These are phyloP conservation scores for Lanius collurio DNA, from an alignment of 2,113 vertebrate genomes.

Conservation along the genomic window DNA sequence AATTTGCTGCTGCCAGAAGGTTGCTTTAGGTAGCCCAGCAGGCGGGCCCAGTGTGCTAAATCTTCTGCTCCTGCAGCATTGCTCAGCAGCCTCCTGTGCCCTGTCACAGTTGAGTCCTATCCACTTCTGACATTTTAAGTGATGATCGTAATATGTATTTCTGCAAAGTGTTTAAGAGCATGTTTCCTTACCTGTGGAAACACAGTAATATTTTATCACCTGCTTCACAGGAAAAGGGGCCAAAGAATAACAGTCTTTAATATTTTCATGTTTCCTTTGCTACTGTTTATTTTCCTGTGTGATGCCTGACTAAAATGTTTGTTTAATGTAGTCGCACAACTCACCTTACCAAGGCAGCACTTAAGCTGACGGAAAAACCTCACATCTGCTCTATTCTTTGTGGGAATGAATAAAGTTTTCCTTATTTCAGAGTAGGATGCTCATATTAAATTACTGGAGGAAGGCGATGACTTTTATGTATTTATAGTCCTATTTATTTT, in stretches of 20 bases:
- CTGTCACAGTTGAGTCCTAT: background rate
- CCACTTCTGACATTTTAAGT: constrained; percentile 56
- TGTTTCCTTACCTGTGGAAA: constrained; percentile 72
- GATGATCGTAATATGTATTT: constrained; percentile 65
- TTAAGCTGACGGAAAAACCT: constrained; percentile 56
- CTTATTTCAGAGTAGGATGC: constrained; percentile 48
- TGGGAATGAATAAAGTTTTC: constrained; percentile 60
- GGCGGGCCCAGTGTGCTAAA: background rate
- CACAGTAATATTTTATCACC: constrained; percentile 72
- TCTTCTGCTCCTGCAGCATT: background rate
- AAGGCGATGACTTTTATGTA: constrained; percentile 53
- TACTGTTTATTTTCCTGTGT: constrained; percentile 74
- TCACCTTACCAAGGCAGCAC: constrained; percentile 51
- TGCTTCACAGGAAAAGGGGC: constrained; percentile 59
- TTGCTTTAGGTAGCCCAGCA: background rate
- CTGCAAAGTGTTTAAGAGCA: constrained; percentile 62
- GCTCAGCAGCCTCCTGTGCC: background rate
- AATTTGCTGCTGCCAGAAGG: background rate
- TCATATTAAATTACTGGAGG: constrained; percentile 46
- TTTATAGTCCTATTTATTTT: constrained; percentile 64
- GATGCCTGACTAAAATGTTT: constrained; percentile 70
- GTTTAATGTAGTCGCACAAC: constrained; percentile 60
- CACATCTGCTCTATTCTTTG: constrained; percentile 62
- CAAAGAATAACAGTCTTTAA: constrained; percentile 65
- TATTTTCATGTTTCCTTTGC: constrained; percentile 70